Conservation (phyloP, 2,888 invertebrate species). For the Sipunculus nudus region DNA sequence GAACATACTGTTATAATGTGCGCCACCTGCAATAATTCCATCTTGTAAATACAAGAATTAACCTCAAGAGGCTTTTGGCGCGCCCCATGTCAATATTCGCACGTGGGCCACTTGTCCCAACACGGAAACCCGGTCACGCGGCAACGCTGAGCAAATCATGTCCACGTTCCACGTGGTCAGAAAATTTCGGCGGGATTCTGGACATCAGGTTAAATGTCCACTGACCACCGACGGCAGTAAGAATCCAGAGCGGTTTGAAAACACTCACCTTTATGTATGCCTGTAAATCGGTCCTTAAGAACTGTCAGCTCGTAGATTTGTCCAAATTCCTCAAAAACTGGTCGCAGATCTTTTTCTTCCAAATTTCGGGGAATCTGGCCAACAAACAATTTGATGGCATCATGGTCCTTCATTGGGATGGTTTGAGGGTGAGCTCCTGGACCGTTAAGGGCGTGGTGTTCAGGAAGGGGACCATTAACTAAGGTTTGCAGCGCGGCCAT, state of each 20-base stretch:
- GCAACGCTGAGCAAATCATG: too few species aligned
- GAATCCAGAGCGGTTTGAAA: neutral
- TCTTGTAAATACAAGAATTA: too few species aligned
- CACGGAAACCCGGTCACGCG: too few species aligned
- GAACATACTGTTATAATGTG: too few species aligned
- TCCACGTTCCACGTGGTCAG: too few species aligned
- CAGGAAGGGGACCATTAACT: too few species aligned
- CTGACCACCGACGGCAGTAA: neutral
- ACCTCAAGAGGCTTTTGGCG: too few species aligned
- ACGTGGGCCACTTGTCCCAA: too few species aligned
- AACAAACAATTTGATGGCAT: slow-evolving; percentile 84
- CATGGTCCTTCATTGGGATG: slow-evolving; percentile 69
- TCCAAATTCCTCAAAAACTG: slow-evolving; percentile 92
- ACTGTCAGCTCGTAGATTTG: slow-evolving; percentile 94
- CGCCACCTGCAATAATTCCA: too few species aligned
- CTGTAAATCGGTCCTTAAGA: slow-evolving; percentile 92
- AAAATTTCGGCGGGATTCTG: neutral
- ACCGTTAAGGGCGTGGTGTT: too few species aligned
- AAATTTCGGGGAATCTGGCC: slow-evolving; percentile 92
- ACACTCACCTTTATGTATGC: slow-evolving; percentile 88
- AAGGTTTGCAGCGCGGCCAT: too few species aligned
- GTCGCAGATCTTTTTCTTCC: slow-evolving; percentile 86
- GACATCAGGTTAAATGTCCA: neutral
- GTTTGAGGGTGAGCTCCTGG: slow-evolving; percentile 36
- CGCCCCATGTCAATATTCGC: too few species aligned